phyloP scores from a whole-genome alignment of 2,797 vertebrate genomes.

The Rhinatrema bivittatum region DNA sequence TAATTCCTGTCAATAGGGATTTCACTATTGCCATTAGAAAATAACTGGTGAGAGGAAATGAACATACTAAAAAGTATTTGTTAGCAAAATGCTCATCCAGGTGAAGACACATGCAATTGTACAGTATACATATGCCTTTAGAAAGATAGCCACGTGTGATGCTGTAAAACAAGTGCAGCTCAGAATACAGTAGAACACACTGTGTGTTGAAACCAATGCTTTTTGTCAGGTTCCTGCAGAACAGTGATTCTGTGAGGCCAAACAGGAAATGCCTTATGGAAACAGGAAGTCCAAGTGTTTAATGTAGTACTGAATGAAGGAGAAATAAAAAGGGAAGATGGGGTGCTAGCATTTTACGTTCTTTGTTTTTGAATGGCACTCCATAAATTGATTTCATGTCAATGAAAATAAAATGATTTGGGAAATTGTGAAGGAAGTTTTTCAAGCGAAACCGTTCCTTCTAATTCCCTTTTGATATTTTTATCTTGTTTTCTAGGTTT shows the following conservation, averaged over 20 bases:
- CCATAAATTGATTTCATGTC: constrained; percentile 96
- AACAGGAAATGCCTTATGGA: constrained; percentile 95
- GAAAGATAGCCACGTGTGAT: constrained; percentile 7
- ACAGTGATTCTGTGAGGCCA: constrained; percentile 62
- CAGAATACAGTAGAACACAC: constrained; percentile 38
- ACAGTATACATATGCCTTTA: constrained; percentile 22
- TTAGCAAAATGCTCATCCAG: neutral
- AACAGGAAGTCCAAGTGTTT: constrained; percentile 95
- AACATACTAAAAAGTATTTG: neutral
- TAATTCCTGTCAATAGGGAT: constrained; percentile 6
- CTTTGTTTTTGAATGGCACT: constrained; percentile 79
- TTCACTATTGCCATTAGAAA: neutral
- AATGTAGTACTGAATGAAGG: constrained; percentile 86
- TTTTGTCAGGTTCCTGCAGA: constrained; percentile 70
- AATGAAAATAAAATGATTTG: constrained; percentile 83
- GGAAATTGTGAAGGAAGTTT: constrained; percentile 87
- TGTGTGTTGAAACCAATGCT: constrained; percentile 72
- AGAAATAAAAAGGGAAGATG: constrained; percentile 25
- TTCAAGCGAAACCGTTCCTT: constrained; percentile 87
- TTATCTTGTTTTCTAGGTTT: constrained; percentile 84
- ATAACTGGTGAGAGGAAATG: constrained; percentile 2
- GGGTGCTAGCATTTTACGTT: constrained; percentile 42
- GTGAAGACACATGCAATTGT: neutral
- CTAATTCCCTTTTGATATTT: constrained; percentile 76
- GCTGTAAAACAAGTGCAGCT: constrained; percentile 15